These are phyloP conservation scores for Pipistrellus nathusii DNA, from an alignment of 2,797 vertebrate species.

Conservation along the genomic window DNA sequence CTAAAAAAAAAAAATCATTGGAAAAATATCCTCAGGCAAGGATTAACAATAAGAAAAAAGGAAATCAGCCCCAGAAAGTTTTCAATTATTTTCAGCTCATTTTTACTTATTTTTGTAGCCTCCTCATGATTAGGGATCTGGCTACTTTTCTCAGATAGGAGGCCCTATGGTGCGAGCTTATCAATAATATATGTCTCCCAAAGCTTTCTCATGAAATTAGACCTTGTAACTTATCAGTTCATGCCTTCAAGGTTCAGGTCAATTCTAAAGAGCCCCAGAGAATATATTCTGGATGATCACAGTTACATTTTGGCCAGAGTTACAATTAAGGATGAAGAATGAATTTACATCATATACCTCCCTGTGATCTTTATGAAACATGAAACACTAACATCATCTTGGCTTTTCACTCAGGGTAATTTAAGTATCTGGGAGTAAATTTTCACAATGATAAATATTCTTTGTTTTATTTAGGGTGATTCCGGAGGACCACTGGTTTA, in stretches of 20 bases:
- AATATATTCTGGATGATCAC: background rate
- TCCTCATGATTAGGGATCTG: background rate
- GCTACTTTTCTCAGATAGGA: conserved; percentile 14
- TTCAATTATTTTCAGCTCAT: background rate
- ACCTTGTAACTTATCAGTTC: background rate
- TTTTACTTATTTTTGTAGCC: background rate
- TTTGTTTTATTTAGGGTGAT: conserved; percentile 86
- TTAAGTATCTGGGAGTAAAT: background rate
- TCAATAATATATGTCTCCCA: background rate
- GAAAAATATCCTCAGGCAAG: no score
- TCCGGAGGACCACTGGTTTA: conserved; percentile 89
- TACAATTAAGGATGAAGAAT: background rate
- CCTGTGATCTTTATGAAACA: background rate
- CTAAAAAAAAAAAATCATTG: no score
- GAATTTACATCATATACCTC: background rate
- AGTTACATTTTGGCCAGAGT: background rate
- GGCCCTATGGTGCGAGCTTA: background rate
- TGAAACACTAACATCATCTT: background rate
- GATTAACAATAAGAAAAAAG: no score
- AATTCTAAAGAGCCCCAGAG: background rate
- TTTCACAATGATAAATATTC: conserved; percentile 36
- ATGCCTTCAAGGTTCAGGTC: background rate
- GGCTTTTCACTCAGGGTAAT: background rate
- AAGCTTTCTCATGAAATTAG: background rate
- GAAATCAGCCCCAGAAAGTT: background rate